Evolutionary conservation across 2,797 vertebrate species (phyloP).

Genomic region (Borostomias antarcticus): DNA sequence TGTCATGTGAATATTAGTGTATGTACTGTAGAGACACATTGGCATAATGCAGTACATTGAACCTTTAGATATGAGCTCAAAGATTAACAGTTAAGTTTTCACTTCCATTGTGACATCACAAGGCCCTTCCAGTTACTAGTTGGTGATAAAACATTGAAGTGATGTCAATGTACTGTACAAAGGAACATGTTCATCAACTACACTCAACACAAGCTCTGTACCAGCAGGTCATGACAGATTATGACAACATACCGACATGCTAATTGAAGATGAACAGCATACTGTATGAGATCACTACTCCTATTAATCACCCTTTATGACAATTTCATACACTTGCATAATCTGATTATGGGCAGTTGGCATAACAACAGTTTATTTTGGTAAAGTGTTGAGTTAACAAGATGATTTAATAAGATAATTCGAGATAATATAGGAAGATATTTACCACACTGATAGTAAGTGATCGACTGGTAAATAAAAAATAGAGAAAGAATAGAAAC

Average conservation of each 20-base stretch:
- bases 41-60: background rate
- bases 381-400: slow-evolving; percentile 1
- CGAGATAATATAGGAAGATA: slow-evolving; percentile 2
- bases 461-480: slow-evolving; percentile 31
- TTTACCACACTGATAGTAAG: background rate
- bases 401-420: too few species aligned
- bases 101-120: slow-evolving; percentile 18
- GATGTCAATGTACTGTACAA: slow-evolving; percentile 7
- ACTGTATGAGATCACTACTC: background rate
- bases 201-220: slow-evolving; percentile 1
- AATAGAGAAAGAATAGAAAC: background rate
- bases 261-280: background rate
- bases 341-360: background rate
- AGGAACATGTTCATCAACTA: slow-evolving; percentile 5
- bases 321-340: background rate
- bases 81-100: slow-evolving; percentile 11
- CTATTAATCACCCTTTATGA: background rate
- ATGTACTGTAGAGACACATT: slow-evolving; percentile 34
- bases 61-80: background rate
- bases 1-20: slow-evolving; percentile 51
- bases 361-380: background rate
- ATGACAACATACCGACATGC: slow-evolving; percentile 5
- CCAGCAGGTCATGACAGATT: slow-evolving; percentile 18
- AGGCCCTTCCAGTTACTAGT: slow-evolving; percentile 26
- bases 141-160: slow-evolving; percentile 21